phyloP scores from a whole-genome alignment of 2,797 vertebrate genomes.

The Oryzias dopingdopingensis region DNA sequence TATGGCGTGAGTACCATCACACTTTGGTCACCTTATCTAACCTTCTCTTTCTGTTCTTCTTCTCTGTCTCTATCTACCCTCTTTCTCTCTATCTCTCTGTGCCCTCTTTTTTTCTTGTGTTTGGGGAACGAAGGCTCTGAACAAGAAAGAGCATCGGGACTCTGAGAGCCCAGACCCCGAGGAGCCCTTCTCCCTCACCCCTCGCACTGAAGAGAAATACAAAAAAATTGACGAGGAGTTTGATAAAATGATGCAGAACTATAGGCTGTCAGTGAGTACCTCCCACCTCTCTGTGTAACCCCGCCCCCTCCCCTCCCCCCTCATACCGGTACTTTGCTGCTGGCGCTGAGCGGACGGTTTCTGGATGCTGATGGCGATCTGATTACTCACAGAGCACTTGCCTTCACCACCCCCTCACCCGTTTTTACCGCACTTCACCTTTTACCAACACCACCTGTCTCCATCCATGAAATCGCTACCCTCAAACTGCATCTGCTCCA shows the following conservation, averaged over 20 bases:
- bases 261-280: conserved; percentile 99
- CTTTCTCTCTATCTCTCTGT: conserved; percentile 46
- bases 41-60: conserved; percentile 64
- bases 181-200: conserved; percentile 95
- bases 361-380: conserved; percentile 53
- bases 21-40: conserved; percentile 64
- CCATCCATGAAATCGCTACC: conserved; percentile 50
- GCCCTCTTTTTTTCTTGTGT: conserved; percentile 34
- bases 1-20: conserved; percentile 91
- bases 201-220: conserved; percentile 99
- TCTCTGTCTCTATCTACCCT: conserved; percentile 43
- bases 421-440: conserved; percentile 46
- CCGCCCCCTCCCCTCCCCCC: conserved; percentile 32
- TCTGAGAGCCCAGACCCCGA: conserved; percentile 97
- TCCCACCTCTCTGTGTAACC: conserved; percentile 54
- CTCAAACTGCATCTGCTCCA: conserved; percentile 25
- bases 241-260: conserved; percentile 99
- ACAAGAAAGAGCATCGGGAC: conserved; percentile 98
- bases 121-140: conserved; percentile 89
- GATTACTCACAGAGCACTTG: conserved; percentile 74
- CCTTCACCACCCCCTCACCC: conserved; percentile 50
- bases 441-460: conserved; percentile 40
- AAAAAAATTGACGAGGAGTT: conserved; percentile 99
- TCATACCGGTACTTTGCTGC: conserved; percentile 51
- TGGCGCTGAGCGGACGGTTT: conserved; percentile 43